A percentile compares a stretch with the other conserved stretches of the same genome.
Evolutionary conservation across 2,888 invertebrate species (phyloP).

Genomic region (Drosophila pseudotakahashii): DNA sequence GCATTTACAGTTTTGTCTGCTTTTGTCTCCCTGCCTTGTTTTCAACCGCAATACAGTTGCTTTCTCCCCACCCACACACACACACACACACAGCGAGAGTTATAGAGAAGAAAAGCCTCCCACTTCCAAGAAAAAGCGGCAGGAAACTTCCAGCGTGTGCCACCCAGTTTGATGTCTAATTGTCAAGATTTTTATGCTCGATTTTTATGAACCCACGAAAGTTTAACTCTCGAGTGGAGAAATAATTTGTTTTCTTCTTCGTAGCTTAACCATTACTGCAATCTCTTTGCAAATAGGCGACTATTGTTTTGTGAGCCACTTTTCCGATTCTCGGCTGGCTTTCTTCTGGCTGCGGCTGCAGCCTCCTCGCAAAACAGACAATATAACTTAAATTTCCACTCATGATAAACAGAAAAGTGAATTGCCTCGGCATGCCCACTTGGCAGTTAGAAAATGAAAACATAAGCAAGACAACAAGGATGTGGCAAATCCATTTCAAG

Average conservation of each 20-base stretch:
- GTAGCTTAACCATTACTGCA: slow-evolving; percentile 2
- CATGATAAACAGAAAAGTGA: slow-evolving; percentile 74
- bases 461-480: slow-evolving; percentile 21
- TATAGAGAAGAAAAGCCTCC: slow-evolving; percentile 4
- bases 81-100: slow-evolving; percentile 41
- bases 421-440: slow-evolving; percentile 57
- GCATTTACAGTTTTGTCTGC: slow-evolving; percentile 41
- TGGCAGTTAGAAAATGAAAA: slow-evolving; percentile 20
- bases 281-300: slow-evolving; percentile 28
- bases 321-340: slow-evolving; percentile 62
- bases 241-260: background rate
- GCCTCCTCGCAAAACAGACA: slow-evolving; percentile 8
- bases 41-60: slow-evolving; percentile 29
- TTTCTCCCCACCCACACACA: slow-evolving; percentile 72
- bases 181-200: slow-evolving; percentile 39
- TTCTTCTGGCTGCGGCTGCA: slow-evolving; percentile 13
- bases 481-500: background rate
- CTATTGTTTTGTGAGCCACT: slow-evolving; percentile 43
- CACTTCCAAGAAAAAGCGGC: background rate
- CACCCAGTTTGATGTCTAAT: slow-evolving; percentile 50
- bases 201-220: slow-evolving; percentile 25
- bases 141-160: slow-evolving; percentile 31
- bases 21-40: slow-evolving; percentile 26
- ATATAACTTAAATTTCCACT: slow-evolving; percentile 66
- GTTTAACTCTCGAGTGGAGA: background rate